Conservation (phyloP, 92 coral and sea anemone genomes). For the Palythoa grandiflora region DNA sequence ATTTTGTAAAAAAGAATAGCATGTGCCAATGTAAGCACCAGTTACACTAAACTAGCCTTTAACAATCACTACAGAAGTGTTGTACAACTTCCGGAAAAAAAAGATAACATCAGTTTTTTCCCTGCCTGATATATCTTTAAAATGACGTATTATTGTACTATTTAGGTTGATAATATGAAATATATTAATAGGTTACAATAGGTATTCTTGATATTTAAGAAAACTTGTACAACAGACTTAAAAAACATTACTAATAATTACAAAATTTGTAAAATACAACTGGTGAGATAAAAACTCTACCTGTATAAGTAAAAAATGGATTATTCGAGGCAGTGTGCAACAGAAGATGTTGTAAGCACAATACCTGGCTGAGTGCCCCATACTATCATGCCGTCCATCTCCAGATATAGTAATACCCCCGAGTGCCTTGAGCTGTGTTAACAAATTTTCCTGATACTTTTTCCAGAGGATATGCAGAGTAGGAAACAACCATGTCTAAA, state of each 20-base stretch:
- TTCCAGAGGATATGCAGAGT: constrained; percentile 54
- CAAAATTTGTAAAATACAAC: not conserved
- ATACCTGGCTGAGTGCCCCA: constrained; percentile 1
- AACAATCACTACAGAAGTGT: not conserved
- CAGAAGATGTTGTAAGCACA: not conserved
- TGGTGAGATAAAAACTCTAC: not conserved
- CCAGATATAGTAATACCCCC: constrained; percentile 1
- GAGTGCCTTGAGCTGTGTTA: constrained; percentile 46
- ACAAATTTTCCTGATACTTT: constrained; percentile 43
- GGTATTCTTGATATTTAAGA: not conserved
- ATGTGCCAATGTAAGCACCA: not conserved
- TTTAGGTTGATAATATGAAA: not conserved
- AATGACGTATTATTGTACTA: too few species aligned
- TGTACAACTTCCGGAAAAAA: not conserved
- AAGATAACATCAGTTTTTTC: not conserved
- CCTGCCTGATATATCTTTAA: not conserved
- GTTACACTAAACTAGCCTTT: not conserved
- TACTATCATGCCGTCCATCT: not conserved
- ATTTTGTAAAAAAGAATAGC: constrained; percentile 13
- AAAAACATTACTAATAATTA: not conserved
- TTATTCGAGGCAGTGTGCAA: constrained; percentile 4
- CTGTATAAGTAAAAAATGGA: not conserved
- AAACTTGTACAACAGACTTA: not conserved
- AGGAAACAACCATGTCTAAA: constrained; percentile 27
- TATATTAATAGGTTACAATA: not conserved